Percentiles rank a stretch among this genome's conserved stretches.
Conservation (phyloP, 1,140 invertebrate genomes). For the Argopecten irradians region DNA sequence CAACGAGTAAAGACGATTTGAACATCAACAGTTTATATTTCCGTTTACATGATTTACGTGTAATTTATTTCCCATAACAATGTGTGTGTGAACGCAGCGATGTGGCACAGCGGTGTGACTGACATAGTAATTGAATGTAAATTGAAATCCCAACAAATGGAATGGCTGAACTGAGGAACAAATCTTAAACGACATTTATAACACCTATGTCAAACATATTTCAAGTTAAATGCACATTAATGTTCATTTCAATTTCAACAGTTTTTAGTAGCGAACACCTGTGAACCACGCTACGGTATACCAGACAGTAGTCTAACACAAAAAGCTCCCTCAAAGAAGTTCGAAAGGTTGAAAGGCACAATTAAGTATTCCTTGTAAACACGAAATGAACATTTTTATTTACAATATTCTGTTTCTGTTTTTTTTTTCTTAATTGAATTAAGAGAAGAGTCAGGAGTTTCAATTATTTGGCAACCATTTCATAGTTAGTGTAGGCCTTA, state of each 20-base stretch:
- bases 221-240: neutral
- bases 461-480: too few species aligned
- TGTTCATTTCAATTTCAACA: neutral
- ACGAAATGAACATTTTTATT: too few species aligned
- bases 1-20: neutral
- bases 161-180: neutral
- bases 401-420: too few species aligned
- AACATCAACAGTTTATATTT: neutral
- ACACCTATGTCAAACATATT: neutral
- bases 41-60: neutral
- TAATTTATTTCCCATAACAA: neutral
- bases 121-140: neutral
- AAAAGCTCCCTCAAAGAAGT: neutral
- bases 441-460: too few species aligned
- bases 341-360: neutral
- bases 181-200: neutral
- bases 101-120: neutral
- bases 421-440: too few species aligned
- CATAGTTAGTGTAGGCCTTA: too few species aligned
- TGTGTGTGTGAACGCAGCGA: neutral
- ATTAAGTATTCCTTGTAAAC: neutral
- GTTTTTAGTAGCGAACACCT: neutral
- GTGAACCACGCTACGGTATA: neutral
- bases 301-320: neutral
- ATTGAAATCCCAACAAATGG: neutral